These are phyloP conservation scores for Tipula lateralis DNA, from an alignment of 2,888 invertebrate species.

Conservation along the genomic window DNA sequence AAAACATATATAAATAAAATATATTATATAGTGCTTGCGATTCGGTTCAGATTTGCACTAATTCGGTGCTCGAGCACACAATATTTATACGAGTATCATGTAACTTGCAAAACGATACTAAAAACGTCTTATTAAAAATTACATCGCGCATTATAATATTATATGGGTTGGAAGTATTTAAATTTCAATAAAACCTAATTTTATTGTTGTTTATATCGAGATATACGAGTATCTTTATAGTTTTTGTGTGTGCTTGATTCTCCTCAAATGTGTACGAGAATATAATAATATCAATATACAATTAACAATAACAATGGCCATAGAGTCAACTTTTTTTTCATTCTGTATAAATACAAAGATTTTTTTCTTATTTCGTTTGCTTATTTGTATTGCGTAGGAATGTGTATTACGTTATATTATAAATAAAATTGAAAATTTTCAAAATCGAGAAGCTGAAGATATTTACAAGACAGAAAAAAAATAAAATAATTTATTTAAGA, in stretches of 20 bases:
- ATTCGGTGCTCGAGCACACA: not conserved
- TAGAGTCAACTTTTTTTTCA: not conserved
- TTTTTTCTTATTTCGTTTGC: conserved; percentile 25
- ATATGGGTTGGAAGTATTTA: conserved; percentile 27
- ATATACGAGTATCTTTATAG: not conserved
- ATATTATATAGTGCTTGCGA: not conserved
- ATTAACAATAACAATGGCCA: conserved; percentile 24
- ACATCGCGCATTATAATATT: not conserved
- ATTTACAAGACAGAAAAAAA: conserved; percentile 14
- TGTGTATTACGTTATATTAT: conserved; percentile 21
- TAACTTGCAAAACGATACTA: not conserved
- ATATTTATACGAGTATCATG: not conserved
- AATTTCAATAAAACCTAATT: conserved; percentile 24
- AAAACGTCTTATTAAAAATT: not conserved
- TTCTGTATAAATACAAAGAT: not conserved
- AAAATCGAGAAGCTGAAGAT: conserved; percentile 19
- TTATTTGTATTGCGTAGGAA: conserved; percentile 29
- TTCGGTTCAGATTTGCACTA: not conserved
- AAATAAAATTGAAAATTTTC: conserved; percentile 24
- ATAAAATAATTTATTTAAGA: conserved; percentile 12
- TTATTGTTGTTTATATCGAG: not conserved
- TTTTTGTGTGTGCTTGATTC: not conserved
- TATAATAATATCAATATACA: conserved; percentile 4
- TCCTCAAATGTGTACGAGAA: not conserved
- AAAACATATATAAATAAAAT: not conserved